These are phyloP conservation scores for Cryptocheilus praepositus DNA, from an alignment of 2,888 invertebrate species.

Conservation along the genomic window DNA sequence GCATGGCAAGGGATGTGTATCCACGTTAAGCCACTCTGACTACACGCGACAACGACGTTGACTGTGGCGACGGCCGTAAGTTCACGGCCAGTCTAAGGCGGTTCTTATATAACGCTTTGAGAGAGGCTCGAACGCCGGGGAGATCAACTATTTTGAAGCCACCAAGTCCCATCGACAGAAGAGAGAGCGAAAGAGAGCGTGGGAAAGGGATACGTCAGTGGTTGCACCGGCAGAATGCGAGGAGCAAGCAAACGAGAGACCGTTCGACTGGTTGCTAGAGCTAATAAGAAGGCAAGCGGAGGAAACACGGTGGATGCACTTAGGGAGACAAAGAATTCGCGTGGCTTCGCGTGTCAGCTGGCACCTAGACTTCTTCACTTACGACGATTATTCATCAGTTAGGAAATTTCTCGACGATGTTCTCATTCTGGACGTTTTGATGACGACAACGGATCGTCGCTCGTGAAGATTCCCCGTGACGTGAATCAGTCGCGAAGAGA, in stretches of 20 bases:
- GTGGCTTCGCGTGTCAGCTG: not conserved
- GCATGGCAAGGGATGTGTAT: conserved; percentile 5
- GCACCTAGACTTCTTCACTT: not conserved
- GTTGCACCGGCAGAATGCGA: not conserved
- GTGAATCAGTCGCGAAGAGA: conserved; percentile 44
- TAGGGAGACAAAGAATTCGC: conserved; percentile 24
- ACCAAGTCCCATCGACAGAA: not conserved
- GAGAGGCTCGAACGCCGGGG: conserved; percentile 34
- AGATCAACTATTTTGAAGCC: conserved; percentile 8
- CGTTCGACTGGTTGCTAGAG: conserved; percentile 7
- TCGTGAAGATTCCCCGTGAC: conserved; percentile 23
- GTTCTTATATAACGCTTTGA: conserved; percentile 58
- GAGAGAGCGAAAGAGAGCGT: conserved; percentile 3
- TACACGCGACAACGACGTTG: conserved; percentile 31
- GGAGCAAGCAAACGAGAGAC: conserved; percentile 18
- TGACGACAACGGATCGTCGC: conserved; percentile 33
- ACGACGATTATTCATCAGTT: not conserved
- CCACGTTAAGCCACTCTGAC: not conserved
- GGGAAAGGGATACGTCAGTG: not conserved
- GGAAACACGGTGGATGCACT: conserved; percentile 37
- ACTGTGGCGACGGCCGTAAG: conserved; percentile 65
- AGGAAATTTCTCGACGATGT: conserved; percentile 20
- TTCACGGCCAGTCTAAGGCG: conserved; percentile 72
- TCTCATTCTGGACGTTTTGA: conserved; percentile 43
- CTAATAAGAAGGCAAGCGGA: conserved; percentile 3